Conservation (phyloP, 2,888 invertebrate genomes). For the Melanostoma scalare region DNA sequence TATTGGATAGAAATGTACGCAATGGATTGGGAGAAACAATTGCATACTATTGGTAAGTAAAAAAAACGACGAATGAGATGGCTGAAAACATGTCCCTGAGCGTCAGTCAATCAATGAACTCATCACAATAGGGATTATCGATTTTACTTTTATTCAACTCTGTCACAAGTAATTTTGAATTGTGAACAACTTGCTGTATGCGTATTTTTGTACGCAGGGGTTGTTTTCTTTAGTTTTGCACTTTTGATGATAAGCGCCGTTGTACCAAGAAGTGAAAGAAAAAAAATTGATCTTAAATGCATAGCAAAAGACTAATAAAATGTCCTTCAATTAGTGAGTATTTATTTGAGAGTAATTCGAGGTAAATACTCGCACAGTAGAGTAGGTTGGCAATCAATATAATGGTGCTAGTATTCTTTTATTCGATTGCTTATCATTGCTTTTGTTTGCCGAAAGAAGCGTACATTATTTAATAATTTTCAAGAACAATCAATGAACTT, state of each 20-base stretch:
- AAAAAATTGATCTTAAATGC: too few species aligned
- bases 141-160: constrained; percentile 15
- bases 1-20: constrained; percentile 94
- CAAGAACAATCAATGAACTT: too few species aligned
- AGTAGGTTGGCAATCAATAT: too few species aligned
- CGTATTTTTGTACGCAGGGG: neutral
- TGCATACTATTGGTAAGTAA: constrained; percentile 96
- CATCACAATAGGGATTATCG: constrained; percentile 13
- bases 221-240: neutral
- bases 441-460: too few species aligned
- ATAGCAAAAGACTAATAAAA: too few species aligned
- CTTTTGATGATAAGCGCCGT: neutral
- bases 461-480: too few species aligned
- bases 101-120: constrained; percentile 15
- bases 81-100: neutral
- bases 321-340: too few species aligned
- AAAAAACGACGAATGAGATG: neutral
- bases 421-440: too few species aligned
- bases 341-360: too few species aligned
- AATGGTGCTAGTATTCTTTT: too few species aligned
- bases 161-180: constrained; percentile 39
- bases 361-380: too few species aligned
- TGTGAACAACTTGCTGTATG: constrained; percentile 16
- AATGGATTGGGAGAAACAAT: constrained; percentile 94
- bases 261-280: too few species aligned